These are phyloP conservation scores for Saccostrea glomerata DNA, from an alignment of 1,140 invertebrate species.

Conservation along the genomic window DNA sequence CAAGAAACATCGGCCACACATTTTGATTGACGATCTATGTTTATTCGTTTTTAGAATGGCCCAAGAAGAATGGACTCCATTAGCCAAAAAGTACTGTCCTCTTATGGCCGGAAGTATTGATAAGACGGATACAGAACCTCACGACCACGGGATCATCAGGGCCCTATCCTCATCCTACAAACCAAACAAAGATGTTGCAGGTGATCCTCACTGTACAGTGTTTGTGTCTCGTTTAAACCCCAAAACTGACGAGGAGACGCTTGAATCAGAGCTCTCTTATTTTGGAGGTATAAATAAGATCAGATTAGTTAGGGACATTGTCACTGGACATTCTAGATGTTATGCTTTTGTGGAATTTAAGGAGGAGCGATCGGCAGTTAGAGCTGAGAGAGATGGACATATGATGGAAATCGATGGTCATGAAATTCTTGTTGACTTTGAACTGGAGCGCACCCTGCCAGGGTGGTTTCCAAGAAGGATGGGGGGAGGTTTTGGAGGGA, in stretches of 20 bases:
- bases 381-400: constrained; percentile 83
- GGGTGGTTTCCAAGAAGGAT: constrained; percentile 92
- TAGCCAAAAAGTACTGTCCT: constrained; percentile 73
- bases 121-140: constrained; percentile 89
- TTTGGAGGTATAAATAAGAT: constrained; percentile 83
- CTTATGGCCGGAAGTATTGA: constrained; percentile 89
- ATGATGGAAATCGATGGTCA: constrained; percentile 85
- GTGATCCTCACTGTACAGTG: constrained; percentile 86
- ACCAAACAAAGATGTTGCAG: constrained; percentile 81
- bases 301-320: constrained; percentile 87
- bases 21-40: not conserved
- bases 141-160: constrained; percentile 88
- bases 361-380: constrained; percentile 82
- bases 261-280: constrained; percentile 76
- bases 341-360: constrained; percentile 93
- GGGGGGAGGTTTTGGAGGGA: constrained; percentile 92
- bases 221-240: constrained; percentile 89
- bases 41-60: constrained; percentile 9
- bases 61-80: constrained; percentile 56
- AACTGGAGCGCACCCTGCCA: constrained; percentile 82
- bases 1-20: no score
- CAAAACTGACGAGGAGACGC: constrained; percentile 83
- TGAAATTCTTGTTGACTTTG: constrained; percentile 82
- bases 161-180: constrained; percentile 86
- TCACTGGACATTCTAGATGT: constrained; percentile 89